phyloP scores from a whole-genome alignment of 2,113 vertebrate species.

The Macquaria australasica region DNA sequence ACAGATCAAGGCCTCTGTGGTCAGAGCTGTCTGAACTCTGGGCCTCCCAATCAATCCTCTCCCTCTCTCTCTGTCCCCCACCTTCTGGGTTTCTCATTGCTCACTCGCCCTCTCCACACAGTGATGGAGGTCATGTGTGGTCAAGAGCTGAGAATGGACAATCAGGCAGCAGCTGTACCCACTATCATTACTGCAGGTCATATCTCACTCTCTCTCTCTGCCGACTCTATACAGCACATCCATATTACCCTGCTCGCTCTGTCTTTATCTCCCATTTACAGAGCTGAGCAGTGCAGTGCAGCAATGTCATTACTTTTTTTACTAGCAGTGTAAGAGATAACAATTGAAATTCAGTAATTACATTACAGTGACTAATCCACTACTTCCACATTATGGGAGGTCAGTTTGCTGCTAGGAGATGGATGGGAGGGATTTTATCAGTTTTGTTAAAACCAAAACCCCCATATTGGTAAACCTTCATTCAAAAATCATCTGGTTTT shows the following conservation, averaged over 20 bases:
- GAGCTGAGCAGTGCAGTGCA: not conserved
- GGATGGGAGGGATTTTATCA: not conserved
- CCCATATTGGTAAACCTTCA: not conserved
- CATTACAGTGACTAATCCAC: not conserved
- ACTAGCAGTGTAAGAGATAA: not conserved
- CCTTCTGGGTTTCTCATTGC: slow-evolving; percentile 39
- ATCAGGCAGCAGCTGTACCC: slow-evolving; percentile 59
- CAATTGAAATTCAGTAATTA: not conserved
- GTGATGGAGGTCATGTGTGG: slow-evolving; percentile 77
- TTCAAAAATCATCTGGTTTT: not conserved
- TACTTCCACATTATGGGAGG: not conserved
- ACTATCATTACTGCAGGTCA: slow-evolving; percentile 60
- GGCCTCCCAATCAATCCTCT: slow-evolving; percentile 68
- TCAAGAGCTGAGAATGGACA: slow-evolving; percentile 76
- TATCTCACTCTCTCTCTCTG: slow-evolving; percentile 20
- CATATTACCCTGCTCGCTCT: slow-evolving; percentile 17
- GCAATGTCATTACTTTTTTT: not conserved
- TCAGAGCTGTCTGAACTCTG: slow-evolving; percentile 70
- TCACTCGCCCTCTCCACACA: slow-evolving; percentile 50
- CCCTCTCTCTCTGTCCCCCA: slow-evolving; percentile 21
- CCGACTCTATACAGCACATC: slow-evolving; percentile 17
- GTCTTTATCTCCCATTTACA: slow-evolving; percentile 38
- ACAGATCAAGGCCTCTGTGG: slow-evolving; percentile 59
- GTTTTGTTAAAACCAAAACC: not conserved
- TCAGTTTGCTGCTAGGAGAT: not conserved